Evolutionary conservation across 30 jellyfish, hydroid and myxozoan genomes (phyloP).

Genomic region (Turritopsis dohrnii): DNA sequence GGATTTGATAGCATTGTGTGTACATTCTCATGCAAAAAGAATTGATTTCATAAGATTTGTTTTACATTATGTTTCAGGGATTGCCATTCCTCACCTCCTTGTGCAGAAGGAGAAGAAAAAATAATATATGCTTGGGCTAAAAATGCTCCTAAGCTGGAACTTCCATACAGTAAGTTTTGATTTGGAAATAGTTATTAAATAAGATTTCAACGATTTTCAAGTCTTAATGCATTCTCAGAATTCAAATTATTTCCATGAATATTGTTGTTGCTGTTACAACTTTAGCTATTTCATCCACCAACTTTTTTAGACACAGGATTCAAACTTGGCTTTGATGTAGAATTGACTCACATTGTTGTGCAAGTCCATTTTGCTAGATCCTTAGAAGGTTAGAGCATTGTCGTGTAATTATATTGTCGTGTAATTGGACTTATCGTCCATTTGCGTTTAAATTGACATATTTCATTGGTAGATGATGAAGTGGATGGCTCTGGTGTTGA

Average conservation of each 20-base stretch:
- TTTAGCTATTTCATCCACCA: no score
- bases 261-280: no score
- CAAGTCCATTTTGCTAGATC: slow-evolving; percentile 83
- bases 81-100: slow-evolving; percentile 42
- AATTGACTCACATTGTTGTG: slow-evolving; percentile 52
- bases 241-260: no score
- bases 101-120: slow-evolving; percentile 37
- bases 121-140: slow-evolving; percentile 84
- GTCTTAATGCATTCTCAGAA: no score
- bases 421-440: no score
- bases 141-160: slow-evolving; percentile 60
- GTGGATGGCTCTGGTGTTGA: slow-evolving; percentile 4
- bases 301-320: slow-evolving; percentile 72
- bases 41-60: no score
- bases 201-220: no score
- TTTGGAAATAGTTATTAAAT: not conserved
- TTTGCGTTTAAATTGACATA: not conserved
- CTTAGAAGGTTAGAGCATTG: slow-evolving; percentile 21
- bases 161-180: slow-evolving; percentile 63
- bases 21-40: no score
- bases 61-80: not conserved
- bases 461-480: slow-evolving; percentile 9
- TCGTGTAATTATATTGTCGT: no score
- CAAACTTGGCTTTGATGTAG: slow-evolving; percentile 56
- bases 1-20: not conserved